A percentile compares a stretch with the other conserved stretches of the same genome.
Evolutionary conservation across 1,140 invertebrate species (phyloP).

Genomic region (Sarcophaga peregrina): DNA sequence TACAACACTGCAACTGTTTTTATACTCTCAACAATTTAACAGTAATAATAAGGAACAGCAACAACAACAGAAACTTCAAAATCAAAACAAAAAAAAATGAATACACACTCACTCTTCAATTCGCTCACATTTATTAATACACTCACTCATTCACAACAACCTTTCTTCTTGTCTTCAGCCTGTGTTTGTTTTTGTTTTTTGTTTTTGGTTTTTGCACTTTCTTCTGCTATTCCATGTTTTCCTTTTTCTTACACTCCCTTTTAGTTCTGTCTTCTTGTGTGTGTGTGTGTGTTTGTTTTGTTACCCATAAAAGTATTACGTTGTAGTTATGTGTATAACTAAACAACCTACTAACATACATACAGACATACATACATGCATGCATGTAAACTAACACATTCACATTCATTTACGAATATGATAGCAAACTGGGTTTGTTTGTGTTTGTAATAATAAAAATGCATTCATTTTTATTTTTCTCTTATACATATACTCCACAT

Average conservation of each 20-base stretch:
- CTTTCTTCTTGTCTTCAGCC: background rate
- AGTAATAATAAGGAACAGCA: too few relatives aligned
- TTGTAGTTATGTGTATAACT: too few relatives aligned
- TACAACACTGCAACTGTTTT: too few relatives aligned
- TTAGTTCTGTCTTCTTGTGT: background rate
- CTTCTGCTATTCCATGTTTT: too few relatives aligned
- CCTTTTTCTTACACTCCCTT: background rate
- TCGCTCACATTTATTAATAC: background rate
- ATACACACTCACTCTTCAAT: background rate
- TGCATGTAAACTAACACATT: background rate
- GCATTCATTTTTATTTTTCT: background rate
- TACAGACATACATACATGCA: background rate
- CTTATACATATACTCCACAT: conserved; percentile 14
- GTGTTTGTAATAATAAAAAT: conserved; percentile 7
- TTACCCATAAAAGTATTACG: too few relatives aligned
- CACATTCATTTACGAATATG: background rate
- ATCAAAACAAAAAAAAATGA: too few relatives aligned
- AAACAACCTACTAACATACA: background rate
- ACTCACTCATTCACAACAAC: background rate
- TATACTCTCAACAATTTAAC: too few relatives aligned
- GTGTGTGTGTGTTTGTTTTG: too few relatives aligned
- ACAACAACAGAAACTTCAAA: too few relatives aligned
- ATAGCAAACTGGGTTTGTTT: conserved; percentile 2
- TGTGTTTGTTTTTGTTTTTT: too few relatives aligned
- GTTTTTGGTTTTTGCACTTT: too few relatives aligned